Base-by-base conservation (phyloP, 2,797 vertebrate genomes). In the Pyrocephalus nanus region DNA sequence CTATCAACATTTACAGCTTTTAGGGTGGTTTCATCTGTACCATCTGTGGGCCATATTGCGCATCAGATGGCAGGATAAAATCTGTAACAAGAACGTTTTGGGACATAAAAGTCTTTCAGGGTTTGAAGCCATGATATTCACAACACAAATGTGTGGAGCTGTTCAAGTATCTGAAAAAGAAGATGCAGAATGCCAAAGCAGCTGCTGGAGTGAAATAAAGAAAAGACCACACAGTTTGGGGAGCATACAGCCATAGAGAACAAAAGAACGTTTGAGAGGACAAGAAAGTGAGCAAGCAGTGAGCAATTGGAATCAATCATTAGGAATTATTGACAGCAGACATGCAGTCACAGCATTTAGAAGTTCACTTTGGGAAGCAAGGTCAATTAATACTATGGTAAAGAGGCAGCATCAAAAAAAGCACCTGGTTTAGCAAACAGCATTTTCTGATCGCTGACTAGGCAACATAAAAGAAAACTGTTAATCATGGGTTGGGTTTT, bases 21-120 rank as follows among this genome's bases (percentile, higher is more conserved):
- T 43, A 80, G 69, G 17, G 30, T 61, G 57, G 61, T 80, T 95
- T 94, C 36, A 71, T 83, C 67, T 82, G 45, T 80, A 79, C 93
- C 94, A 91, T 94, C 96, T 96, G 95, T 80, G 76, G 90, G 57
- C 93, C 90, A 86, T 93, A 94, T 92, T 95, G 94, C 43, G 40
- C 75, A 95, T 96, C 95, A 95, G 93, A 92, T 95, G 95, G 91
- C 72, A 83, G 79, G 73, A 86, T 91, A 81, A 91, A 96, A 90
- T 88, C 61, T 83, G 88, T 70, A 93, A 83, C 67, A 54, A 71
- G 61, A 94, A 87, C 6, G 0, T 92, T 91, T 92, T n/a, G 54
- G 85, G 80, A 91, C 69, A 54, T 62, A 74, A 58, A 90, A 92
- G 72, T 81, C 75, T 95, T 89, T 83, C 45, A 65, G 50, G 58